Percentiles rank a stretch among this genome's conserved stretches.
Conservation (phyloP, 2,888 invertebrate species). For the Diplazon laetatorius region DNA sequence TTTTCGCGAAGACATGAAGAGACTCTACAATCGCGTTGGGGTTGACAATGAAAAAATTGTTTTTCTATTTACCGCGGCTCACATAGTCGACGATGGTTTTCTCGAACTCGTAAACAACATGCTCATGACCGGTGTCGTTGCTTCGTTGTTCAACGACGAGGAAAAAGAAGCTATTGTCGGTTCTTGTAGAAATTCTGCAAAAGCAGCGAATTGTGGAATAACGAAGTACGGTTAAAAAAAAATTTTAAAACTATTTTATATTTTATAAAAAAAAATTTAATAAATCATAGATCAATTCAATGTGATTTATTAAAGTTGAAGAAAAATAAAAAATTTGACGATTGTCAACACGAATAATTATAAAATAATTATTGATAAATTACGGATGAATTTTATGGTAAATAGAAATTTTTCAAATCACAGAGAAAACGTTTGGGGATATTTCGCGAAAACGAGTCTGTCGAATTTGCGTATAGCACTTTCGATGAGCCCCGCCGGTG, state of each 20-base stretch:
- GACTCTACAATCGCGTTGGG: slow-evolving; percentile 89
- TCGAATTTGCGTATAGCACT: slow-evolving; percentile 95
- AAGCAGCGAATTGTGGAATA: slow-evolving; percentile 88
- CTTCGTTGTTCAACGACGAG: slow-evolving; percentile 93
- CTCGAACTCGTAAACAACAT: slow-evolving; percentile 96
- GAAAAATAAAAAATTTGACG: no score
- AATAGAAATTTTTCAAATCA: slow-evolving; percentile 52
- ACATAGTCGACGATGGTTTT: slow-evolving; percentile 92
- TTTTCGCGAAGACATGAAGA: slow-evolving; percentile 94
- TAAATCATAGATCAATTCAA: no score
- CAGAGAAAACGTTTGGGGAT: slow-evolving; percentile 93
- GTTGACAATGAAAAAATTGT: slow-evolving; percentile 91
- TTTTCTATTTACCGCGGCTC: slow-evolving; percentile 93
- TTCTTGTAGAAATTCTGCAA: slow-evolving; percentile 87
- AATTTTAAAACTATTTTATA: no score
- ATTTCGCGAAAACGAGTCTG: slow-evolving; percentile 90
- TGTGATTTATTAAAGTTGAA: no score
- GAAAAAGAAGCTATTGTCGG: slow-evolving; percentile 93
- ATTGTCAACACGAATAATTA: no score
- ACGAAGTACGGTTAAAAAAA: slow-evolving; percentile 85
- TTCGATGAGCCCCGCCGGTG: slow-evolving; percentile 95
- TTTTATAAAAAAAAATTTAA: no score
- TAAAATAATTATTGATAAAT: no score
- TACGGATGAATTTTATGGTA: no score
- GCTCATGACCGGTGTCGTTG: slow-evolving; percentile 93